Evolutionary conservation across 2,797 vertebrate genomes (phyloP), one percentile per base, ranked within the genome.

Genomic region (Gymnocypris eckloni): DNA sequence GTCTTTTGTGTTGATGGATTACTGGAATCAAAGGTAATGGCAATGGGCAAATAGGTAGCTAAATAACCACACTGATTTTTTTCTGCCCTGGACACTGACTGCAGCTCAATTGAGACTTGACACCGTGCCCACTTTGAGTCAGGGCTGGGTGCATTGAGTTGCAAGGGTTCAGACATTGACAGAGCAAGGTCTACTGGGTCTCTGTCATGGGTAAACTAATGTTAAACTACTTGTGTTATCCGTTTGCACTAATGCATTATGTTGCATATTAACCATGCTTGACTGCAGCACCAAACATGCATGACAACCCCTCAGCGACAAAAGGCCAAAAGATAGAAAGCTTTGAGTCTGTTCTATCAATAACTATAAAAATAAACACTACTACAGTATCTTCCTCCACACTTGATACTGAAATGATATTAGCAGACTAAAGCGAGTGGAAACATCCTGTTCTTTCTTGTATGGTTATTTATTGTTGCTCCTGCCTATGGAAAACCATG

Each of bases 201-300:
- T 86, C 64, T 69, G 79, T 54, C 75, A 82, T 28, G 81, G 61
- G 50, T 83, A 56, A 56, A 54, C 64, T 87, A 56, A 86, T 83
- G 64, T 87, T 86, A 89, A 91, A 87, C 88, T 90, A 76, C 85
- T 18, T 88, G 84, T 84, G 77, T 16, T 83, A 41, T 67, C 66
- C 1, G 2, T 67, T 37, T 37, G 64, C 15, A 16, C 64, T 66
- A 67, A 67, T 50, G 25, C 41, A 80, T 37, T 67, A 37, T 37
- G 52, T 41, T 59, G 6, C 7, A 59, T 28, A 28, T 41, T 77
- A 54, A 39, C 18, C 52, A 22, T 52, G 20, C 33, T 78, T 15
- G 11, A 78, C 45, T 10, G 54, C 77, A 45, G 41, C 54, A 79
- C 54, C 8, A 80, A 66, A 39, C 39, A 45, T n/a, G 28, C 45